Evolutionary conservation across 2,888 invertebrate species (phyloP), one percentile per base, ranked within the genome.

Genomic region (Lasius fuliginosus): DNA sequence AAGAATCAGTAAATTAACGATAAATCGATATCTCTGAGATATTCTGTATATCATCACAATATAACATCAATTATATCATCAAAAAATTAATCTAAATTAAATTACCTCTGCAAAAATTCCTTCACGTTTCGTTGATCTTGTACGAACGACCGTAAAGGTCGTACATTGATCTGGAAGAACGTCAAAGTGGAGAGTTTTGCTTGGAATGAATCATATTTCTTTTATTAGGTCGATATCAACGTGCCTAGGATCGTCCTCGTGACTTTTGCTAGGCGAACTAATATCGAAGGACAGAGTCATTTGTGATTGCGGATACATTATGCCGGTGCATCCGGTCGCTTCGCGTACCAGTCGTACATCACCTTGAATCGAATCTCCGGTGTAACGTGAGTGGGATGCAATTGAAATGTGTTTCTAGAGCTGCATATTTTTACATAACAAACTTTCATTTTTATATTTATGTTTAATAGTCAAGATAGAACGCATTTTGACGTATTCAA

Each of bases 201-300:
- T 74, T 40, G 18, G 64, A 82, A 79, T 53, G 15, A 33, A 42
- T 46, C 12, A 65, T 58, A 46, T 58, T 77, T 74, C 60, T 64
- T 23, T 60, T 81, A 58, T 84, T 68, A 58, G 71, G 36, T 60
- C 46, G 71, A 67, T 60, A 67, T 60, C 67, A 56, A 75, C 64
- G 49, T 46, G 65, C 62, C 75, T 84, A 81, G 56, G 75, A 89
- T 86, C 68, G 83, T 74, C 40, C 75, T 56, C 33, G 62, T 71
- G 73, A 85, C 89, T 89, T 89, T 89, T 87, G 86, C 85, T 85
- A 87, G 86, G 84, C 77, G 88, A 89, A 85, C 85, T 84, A 84
- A 64, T 82, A 84, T 86, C 74, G 89, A 89, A 89, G 89, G 89
- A 81, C 87, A 82, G 84, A 90, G 27, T 71, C 69, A 90, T 89